Percentiles rank a stretch among this genome's conserved stretches.
phyloP scores from a whole-genome alignment of 2,113 vertebrate species.

The Neogale vison region DNA sequence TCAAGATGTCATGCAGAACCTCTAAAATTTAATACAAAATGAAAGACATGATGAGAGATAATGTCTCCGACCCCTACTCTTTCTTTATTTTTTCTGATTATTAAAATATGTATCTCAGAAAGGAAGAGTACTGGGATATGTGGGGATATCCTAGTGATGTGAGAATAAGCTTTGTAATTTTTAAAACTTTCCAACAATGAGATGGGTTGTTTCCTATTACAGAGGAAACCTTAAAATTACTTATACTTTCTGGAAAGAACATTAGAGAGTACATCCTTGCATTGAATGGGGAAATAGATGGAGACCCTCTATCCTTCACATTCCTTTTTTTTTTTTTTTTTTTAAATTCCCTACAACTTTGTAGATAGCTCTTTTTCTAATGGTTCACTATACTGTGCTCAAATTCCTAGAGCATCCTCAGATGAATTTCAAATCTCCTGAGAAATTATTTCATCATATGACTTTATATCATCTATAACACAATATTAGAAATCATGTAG shows the following conservation, averaged over 20 bases:
- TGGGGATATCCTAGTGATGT: neutral
- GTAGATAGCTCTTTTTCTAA: neutral
- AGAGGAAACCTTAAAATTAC: neutral
- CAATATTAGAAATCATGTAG: neutral
- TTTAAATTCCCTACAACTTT: neutral
- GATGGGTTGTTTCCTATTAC: fast-evolving
- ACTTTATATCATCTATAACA: neutral
- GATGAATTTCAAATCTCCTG: neutral
- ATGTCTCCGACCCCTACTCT: neutral
- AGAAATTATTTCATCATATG: neutral
- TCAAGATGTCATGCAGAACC: neutral
- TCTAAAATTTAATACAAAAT: neutral
- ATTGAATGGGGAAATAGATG: fast-evolving
- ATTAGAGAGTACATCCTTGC: neutral
- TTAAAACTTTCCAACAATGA: neutral
- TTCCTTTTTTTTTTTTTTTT: neutral
- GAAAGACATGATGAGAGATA: neutral
- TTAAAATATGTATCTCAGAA: neutral
- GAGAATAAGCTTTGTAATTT: neutral
- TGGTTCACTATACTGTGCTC: neutral
- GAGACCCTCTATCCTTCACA: neutral
- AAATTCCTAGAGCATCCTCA: neutral
- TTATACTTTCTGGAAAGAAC: neutral
- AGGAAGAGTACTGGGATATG: neutral
- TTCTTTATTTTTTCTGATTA: neutral